Percentiles rank a stretch among this genome's conserved stretches.
These are phyloP conservation scores for Dicentrarchus labrax DNA, from an alignment of 2,113 vertebrate species.

Conservation along the genomic window DNA sequence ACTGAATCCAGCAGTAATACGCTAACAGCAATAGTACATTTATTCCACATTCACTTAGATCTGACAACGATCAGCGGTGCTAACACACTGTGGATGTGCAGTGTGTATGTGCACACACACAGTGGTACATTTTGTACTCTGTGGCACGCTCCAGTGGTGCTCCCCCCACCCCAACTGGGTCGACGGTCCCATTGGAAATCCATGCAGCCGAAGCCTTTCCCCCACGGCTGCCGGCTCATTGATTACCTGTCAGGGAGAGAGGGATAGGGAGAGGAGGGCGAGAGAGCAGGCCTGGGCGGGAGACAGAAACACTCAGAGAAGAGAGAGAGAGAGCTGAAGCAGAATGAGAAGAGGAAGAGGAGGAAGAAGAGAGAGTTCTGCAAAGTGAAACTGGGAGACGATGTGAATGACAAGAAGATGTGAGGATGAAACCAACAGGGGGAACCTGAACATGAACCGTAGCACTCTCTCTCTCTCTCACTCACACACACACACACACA, in stretches of 20 bases:
- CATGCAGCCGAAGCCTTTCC: slow-evolving; percentile 60
- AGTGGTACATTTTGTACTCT: slow-evolving; percentile 42
- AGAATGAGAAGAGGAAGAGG: slow-evolving; percentile 47
- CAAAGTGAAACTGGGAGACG: slow-evolving; percentile 5
- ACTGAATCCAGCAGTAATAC: too few relatives aligned
- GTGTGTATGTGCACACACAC: not conserved
- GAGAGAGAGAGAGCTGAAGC: slow-evolving; percentile 24
- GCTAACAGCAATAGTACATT: not conserved
- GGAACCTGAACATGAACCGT: not conserved
- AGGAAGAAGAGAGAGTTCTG: slow-evolving; percentile 19
- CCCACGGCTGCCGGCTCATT: slow-evolving; percentile 55
- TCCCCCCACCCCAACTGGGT: slow-evolving; percentile 23
- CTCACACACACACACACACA: too few relatives aligned
- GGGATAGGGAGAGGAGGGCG: slow-evolving; percentile 7
- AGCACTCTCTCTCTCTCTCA: not conserved
- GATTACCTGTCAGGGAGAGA: slow-evolving; percentile 68
- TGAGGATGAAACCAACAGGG: not conserved
- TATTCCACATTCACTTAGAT: slow-evolving; percentile 4
- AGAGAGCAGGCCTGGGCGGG: slow-evolving; percentile 21
- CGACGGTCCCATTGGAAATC: slow-evolving; percentile 69
- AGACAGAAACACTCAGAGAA: not conserved
- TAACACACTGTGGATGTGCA: not conserved
- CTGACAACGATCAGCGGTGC: not conserved
- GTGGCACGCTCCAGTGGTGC: slow-evolving; percentile 10
- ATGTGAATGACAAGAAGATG: slow-evolving; percentile 6